Percentiles rank a stretch among this genome's conserved stretches.
These are phyloP conservation scores for Nannobrachium achirus DNA, from an alignment of 2,113 vertebrate genomes.

Conservation along the genomic window DNA sequence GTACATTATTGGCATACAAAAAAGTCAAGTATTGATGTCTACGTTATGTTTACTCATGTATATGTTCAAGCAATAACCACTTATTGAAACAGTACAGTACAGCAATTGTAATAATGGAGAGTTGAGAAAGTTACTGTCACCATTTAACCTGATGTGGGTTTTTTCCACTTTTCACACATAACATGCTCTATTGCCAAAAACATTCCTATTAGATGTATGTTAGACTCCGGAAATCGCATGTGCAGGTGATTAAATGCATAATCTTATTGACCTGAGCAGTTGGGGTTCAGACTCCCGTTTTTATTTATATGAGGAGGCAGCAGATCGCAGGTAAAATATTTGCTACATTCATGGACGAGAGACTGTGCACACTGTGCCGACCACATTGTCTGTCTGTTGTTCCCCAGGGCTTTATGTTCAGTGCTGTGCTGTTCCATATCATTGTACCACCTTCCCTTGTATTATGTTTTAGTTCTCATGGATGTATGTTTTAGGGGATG, in stretches of 20 bases:
- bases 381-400: too few species aligned
- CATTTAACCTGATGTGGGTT: neutral
- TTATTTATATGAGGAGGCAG: constrained; percentile 5
- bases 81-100: neutral
- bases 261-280: neutral
- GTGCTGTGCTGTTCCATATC: constrained; percentile 13
- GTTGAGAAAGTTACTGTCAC: constrained; percentile 1
- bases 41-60: neutral
- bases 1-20: constrained; percentile 10
- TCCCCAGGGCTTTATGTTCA: neutral
- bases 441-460: neutral
- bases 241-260: neutral
- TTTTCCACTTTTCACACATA: neutral
- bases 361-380: neutral
- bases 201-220: too few species aligned
- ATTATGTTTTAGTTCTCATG: constrained; percentile 9
- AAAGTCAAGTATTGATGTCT: neutral
- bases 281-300: neutral
- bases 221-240: too few species aligned
- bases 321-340: neutral
- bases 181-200: neutral
- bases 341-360: neutral
- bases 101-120: neutral
- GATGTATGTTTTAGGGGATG: neutral
- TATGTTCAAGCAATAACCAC: constrained; percentile 64